Percentiles rank a stretch among this genome's conserved stretches.
Conservation (phyloP, 2,113 vertebrate genomes). For the Emydocephalus ijimae region DNA sequence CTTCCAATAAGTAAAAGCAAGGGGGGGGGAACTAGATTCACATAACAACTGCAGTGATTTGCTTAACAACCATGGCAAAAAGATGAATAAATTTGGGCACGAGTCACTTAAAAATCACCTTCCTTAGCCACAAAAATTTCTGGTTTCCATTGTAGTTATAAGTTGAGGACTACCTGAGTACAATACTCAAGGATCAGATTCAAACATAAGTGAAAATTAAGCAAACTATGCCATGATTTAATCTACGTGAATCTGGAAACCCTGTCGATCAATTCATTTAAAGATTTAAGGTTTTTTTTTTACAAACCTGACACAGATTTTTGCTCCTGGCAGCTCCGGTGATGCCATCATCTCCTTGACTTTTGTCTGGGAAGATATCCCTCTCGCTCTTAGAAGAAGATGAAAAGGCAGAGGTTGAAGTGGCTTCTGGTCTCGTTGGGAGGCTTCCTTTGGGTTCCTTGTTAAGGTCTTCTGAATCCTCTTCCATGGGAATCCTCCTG, state of each 20-base stretch:
- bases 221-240: neutral
- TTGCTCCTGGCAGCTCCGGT: too few relatives aligned
- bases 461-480: neutral
- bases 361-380: neutral
- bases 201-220: neutral
- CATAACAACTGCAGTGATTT: too few relatives aligned
- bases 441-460: too few relatives aligned
- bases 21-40: too few relatives aligned
- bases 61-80: too few relatives aligned
- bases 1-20: too few relatives aligned
- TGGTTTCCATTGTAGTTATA: too few relatives aligned
- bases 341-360: neutral
- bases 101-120: too few relatives aligned
- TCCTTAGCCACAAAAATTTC: too few relatives aligned
- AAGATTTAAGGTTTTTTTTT: neutral
- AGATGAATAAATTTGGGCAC: too few relatives aligned
- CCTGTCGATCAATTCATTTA: neutral
- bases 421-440: neutral
- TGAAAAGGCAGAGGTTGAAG: neutral
- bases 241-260: neutral
- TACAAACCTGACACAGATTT: constrained; percentile 1
- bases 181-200: too few relatives aligned
- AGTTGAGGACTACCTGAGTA: too few relatives aligned
- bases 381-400: neutral
- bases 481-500: neutral